Conservation (phyloP, 2,113 vertebrate genomes). For the Lasiurus borealis region DNA sequence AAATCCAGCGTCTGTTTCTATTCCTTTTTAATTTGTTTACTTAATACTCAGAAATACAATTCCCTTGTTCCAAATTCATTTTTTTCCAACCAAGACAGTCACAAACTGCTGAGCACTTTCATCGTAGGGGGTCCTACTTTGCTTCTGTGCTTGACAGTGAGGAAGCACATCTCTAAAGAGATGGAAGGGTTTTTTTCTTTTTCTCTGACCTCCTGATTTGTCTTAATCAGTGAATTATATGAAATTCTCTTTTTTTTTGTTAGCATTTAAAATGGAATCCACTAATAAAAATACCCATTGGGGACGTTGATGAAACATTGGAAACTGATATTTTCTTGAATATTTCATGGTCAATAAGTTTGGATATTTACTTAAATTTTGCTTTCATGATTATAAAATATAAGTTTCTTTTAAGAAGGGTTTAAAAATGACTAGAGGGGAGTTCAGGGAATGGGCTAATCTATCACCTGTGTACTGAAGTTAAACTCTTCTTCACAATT, state of each 20-base stretch:
- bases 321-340: not conserved
- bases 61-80: slow-evolving; percentile 3
- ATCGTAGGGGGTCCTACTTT: not conserved
- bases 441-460: not conserved
- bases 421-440: not conserved
- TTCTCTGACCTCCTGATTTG: not conserved
- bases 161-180: not conserved
- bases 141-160: not conserved
- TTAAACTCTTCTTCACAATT: not conserved
- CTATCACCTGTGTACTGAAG: not conserved
- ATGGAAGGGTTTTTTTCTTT: not conserved
- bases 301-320: not conserved
- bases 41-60: slow-evolving; percentile 32
- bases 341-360: not conserved
- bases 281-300: not conserved
- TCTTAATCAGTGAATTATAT: not conserved
- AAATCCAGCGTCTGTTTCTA: not conserved
- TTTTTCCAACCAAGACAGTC: slow-evolving; percentile 10
- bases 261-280: slow-evolving; percentile 33
- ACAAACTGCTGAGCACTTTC: not conserved
- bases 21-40: slow-evolving; percentile 53
- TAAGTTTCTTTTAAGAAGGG: not conserved
- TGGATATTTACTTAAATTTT: not conserved
- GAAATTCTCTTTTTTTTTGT: not conserved
- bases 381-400: slow-evolving; percentile 27